Evolutionary conservation across 2,888 invertebrate species (phyloP).

Genomic region (Rhogogaster chlorosoma): DNA sequence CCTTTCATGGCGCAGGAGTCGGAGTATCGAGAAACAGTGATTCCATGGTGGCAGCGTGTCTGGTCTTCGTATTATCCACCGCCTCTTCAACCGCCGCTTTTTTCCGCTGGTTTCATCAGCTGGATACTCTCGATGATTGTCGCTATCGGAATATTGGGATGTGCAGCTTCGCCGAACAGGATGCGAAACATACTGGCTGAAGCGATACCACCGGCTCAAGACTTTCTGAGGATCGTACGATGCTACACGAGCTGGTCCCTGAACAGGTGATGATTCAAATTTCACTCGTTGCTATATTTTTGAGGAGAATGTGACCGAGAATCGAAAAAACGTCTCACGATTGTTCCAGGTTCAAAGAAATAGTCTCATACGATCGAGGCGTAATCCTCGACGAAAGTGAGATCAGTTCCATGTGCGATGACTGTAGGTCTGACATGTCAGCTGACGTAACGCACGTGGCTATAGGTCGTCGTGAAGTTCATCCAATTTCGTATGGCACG

Average conservation of each 20-base stretch:
- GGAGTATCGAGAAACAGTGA: constrained; percentile 63
- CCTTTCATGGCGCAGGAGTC: constrained; percentile 61
- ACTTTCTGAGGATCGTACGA: not conserved
- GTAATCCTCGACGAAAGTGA: constrained; percentile 63
- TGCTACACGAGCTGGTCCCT: constrained; percentile 17
- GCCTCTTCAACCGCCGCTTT: constrained; percentile 62
- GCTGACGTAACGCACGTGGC: constrained; percentile 55
- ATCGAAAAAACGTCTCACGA: not conserved
- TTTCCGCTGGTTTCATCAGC: constrained; percentile 71
- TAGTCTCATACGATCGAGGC: constrained; percentile 23
- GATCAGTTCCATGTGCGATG: constrained; percentile 63
- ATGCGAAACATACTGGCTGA: constrained; percentile 48
- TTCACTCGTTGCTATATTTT: no score
- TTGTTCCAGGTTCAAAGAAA: constrained; percentile 38
- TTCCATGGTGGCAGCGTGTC: constrained; percentile 73
- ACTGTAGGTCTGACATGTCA: constrained; percentile 64
- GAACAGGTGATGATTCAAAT: constrained; percentile 7
- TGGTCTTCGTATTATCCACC: constrained; percentile 71
- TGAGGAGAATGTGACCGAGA: not conserved
- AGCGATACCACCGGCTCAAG: not conserved
- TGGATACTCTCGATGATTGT: constrained; percentile 71
- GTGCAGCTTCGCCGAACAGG: constrained; percentile 58
- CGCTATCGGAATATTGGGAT: constrained; percentile 60
- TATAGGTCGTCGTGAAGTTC: constrained; percentile 55
- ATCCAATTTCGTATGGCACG: constrained; percentile 67